Evolutionary conservation across 2,888 invertebrate species (phyloP), one percentile per base, ranked within the genome.

Genomic region (Melipona beecheii): DNA sequence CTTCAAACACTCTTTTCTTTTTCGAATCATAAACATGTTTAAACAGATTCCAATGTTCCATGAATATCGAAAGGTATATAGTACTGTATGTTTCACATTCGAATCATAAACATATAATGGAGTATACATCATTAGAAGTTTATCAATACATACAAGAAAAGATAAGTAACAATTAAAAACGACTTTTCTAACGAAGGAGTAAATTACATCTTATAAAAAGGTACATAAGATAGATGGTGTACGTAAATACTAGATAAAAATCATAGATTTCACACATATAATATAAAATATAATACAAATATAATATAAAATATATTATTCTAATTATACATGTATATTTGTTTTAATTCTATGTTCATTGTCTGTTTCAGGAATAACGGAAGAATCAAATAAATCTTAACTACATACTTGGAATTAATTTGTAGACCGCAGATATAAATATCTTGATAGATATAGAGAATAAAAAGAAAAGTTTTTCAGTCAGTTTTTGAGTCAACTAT

Each of bases 401-500:
- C 76, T 65, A 69, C 27, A 21, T 31, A 11, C 4, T 31, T 4
- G n/a, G 19, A 43, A 49, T 54, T 68, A 49, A 69, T 54, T 62
- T 68, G 54, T 17, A 43, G 27, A 31, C n/a, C 4, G 19, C 21
- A 75, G 36, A 70, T 76, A 77, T 52, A 54, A 64, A 70, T 43
- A 27, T 21, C 6, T 21, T 24, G 27, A 9, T 24, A 3, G 43
- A 5, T n/a, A 21, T 21, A 64, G 21, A 56, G 24, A 66, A 72
- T 54, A 21, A 27, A 21, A n/a, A 49, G 52, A 21, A 54, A 49
- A n/a, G 36, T 43, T 65, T 65, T 77, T 56, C 27, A 64, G 54
- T 31, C 31, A n/a, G 15, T 9, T 3, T 56, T 60, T n/a, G 43
- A 1, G 9, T 43, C 43, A 9, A 43, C 43, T 9, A 43, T 43